These are phyloP conservation scores for Bungarus multicinctus DNA, from an alignment of 2,113 vertebrate genomes.

Conservation along the genomic window DNA sequence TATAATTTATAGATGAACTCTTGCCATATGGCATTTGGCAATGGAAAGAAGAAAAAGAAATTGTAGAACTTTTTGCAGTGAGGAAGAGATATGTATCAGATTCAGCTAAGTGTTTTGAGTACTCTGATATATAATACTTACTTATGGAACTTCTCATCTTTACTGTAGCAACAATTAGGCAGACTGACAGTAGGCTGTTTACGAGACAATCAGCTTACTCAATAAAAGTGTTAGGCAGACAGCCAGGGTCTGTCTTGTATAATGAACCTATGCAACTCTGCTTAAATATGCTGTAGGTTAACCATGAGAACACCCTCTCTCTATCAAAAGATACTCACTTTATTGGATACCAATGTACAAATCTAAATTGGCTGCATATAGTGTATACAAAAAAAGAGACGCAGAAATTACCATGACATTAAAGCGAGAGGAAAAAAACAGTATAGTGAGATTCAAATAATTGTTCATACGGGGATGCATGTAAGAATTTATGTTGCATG, in stretches of 20 bases:
- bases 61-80: accelerated
- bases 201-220: neutral
- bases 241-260: neutral
- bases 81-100: neutral
- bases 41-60: neutral
- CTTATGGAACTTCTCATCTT: conserved; percentile 2
- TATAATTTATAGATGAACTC: neutral
- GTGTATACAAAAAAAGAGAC: neutral
- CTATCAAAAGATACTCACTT: neutral
- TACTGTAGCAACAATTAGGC: neutral
- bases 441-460: neutral
- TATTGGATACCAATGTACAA: neutral
- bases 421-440: neutral
- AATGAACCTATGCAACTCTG: neutral
- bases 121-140: neutral
- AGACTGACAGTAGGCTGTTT: neutral
- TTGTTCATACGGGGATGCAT: neutral
- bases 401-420: neutral
- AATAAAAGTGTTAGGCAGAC: neutral
- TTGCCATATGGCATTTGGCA: neutral
- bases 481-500: neutral
- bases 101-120: neutral
- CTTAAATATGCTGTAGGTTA: neutral
- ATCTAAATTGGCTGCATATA: neutral
- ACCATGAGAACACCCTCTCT: neutral